These are phyloP conservation scores for Eurytoma adleriae DNA, from an alignment of 2,888 invertebrate species.

Conservation along the genomic window DNA sequence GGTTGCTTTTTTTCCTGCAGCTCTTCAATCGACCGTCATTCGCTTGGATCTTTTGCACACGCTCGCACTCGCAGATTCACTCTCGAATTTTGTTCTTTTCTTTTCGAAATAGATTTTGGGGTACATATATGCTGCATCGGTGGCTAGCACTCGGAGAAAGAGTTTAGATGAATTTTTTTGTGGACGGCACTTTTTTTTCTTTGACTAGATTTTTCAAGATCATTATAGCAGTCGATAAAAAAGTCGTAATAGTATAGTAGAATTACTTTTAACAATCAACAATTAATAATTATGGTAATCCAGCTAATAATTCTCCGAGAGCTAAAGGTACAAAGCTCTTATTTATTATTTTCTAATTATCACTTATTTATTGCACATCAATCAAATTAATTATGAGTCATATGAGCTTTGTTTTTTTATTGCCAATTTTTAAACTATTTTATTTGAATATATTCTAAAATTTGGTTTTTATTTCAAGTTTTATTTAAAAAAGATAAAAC, in stretches of 20 bases:
- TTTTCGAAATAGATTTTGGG: neutral
- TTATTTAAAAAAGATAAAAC: slow-evolving; percentile 1
- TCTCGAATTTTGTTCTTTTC: neutral
- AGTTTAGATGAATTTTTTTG: slow-evolving; percentile 17
- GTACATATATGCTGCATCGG: slow-evolving; percentile 18
- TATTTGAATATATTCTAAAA: too few relatives aligned
- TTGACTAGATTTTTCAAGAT: neutral
- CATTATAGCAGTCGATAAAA: neutral
- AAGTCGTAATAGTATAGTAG: too few relatives aligned
- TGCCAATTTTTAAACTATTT: slow-evolving; percentile 11
- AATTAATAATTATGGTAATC: slow-evolving; percentile 3
- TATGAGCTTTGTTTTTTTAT: slow-evolving; percentile 36
- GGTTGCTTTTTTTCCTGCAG: neutral
- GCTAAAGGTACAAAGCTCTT: slow-evolving; percentile 45
- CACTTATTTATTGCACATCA: neutral
- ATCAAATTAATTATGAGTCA: slow-evolving; percentile 12
- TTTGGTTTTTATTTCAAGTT: too few relatives aligned
- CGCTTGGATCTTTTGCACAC: neutral
- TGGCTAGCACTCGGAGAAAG: slow-evolving; percentile 33
- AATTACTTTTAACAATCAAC: neutral
- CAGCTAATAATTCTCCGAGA: slow-evolving; percentile 42
- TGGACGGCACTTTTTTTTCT: neutral
- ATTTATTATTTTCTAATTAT: slow-evolving; percentile 24
- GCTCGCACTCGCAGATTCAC: slow-evolving; percentile 1
- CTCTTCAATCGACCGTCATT: neutral